These are phyloP conservation scores for Sycophaga agraensis DNA, from an alignment of 1,140 invertebrate species.

Conservation along the genomic window DNA sequence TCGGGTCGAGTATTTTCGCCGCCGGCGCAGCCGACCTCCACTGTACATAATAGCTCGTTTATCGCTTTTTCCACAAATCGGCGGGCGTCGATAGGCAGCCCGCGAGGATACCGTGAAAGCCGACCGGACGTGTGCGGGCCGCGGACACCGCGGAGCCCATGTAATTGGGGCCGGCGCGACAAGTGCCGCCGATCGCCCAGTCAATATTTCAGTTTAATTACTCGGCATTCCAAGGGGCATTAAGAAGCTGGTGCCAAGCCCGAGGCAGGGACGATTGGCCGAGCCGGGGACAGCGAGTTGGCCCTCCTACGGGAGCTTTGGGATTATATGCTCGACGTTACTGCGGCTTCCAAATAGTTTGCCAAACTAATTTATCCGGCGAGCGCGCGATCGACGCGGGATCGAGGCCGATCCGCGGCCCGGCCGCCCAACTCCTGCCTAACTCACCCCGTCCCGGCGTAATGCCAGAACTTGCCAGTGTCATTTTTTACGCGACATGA, in stretches of 20 bases:
- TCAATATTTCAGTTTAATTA: conserved; percentile 36
- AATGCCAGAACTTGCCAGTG: no score
- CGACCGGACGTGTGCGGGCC: no score
- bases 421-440: not conserved
- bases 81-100: no score
- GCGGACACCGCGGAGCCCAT: not conserved
- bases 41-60: no score
- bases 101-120: no score
- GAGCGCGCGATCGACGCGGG: not conserved
- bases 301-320: not conserved
- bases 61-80: no score
- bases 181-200: conserved; percentile 1
- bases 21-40: no score
- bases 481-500: no score
- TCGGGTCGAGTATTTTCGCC: no score
- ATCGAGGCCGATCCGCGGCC: not conserved
- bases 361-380: conserved; percentile 42
- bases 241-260: conserved; percentile 29
- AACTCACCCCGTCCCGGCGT: not conserved
- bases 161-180: not conserved
- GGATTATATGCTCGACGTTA: conserved; percentile 37
- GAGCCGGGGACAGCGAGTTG: not conserved
- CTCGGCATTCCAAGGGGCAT: conserved; percentile 33
- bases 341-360: conserved; percentile 44
- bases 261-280: not conserved